Base-by-base conservation (phyloP, 2,888 invertebrate genomes). In the Leucozona laternaria region DNA sequence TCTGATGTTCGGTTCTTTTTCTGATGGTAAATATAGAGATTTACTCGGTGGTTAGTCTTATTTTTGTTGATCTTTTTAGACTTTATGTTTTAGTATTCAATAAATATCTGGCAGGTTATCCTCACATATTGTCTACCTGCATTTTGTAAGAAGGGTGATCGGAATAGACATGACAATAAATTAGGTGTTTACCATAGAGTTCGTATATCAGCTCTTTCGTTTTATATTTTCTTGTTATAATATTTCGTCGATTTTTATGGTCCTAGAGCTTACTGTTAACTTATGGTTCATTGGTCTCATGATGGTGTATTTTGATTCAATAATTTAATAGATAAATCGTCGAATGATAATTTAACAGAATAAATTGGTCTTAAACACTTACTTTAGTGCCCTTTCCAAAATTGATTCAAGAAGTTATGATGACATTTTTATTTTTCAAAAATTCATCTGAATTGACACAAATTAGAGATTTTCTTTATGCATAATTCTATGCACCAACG, bases 171-270 rank as follows among this genome's bases (percentile, higher is more conserved):
- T 31, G 80, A 62, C 80, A 72, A 77, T 84, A 84, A 84, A 84
- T 84, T 71, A 50, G 28, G 80, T 77, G 76, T 85, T 85, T 85
- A 85, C 53, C 53, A 64, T 50, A 64, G 22, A 72, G 84, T 85
- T 85, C 68, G 80, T 48, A 62, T 13, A 20, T 55, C 84, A 85
- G 77, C 80, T 80, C 84, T 85, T 85, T 85, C 48, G 80, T 76
- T 71, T 8, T 13, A 17, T 17, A 22, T 50, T 48, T 48, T 40
- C 17, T 48, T 13, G n/a, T 17, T 17, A 53, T 28, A 43, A 45
- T 48, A 37, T 37, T 73, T 60, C 20, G 31, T 57, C 8, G 15
- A 11, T 17, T 55, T 80, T 72, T 81, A 72, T 62, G 40, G 57
- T 48, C 1, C 8, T 45, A 31, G 20, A 50, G 45, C 31, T 43